These are phyloP conservation scores for Agapornis roseicollis DNA, from an alignment of 2,113 vertebrate genomes.

Conservation along the genomic window DNA sequence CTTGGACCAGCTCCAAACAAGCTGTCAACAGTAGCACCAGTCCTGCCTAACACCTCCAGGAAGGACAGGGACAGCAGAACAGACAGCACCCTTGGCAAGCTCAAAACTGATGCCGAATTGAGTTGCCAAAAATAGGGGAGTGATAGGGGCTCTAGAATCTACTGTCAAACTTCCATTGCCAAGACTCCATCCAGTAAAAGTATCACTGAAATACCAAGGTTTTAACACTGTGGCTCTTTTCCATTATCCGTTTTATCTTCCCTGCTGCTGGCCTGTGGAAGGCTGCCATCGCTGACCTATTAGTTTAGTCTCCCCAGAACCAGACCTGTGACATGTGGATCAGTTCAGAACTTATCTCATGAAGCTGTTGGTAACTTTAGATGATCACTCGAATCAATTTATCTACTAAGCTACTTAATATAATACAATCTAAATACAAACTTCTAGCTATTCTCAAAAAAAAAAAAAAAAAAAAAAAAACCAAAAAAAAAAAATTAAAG, in stretches of 20 bases:
- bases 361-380: neutral
- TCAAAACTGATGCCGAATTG: accelerated
- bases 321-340: too few relatives aligned
- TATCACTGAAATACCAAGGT: neutral
- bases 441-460: neutral
- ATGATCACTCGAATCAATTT: neutral
- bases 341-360: neutral
- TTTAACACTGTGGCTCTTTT: neutral
- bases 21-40: neutral
- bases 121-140: neutral
- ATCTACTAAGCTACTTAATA: neutral
- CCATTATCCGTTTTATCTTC: neutral
- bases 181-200: neutral
- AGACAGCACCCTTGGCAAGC: neutral
- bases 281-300: neutral
- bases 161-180: neutral
- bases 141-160: neutral
- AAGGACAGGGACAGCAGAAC: neutral
- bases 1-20: neutral
- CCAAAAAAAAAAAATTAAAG: too few relatives aligned
- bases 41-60: neutral
- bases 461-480: neutral
- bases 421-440: neutral
- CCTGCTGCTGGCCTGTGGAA: neutral
- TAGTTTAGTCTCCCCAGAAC: neutral